Percentiles rank a stretch among this genome's conserved stretches.
These are phyloP conservation scores for Lasioglossum baleicum DNA, from an alignment of 1,140 invertebrate species.

Conservation along the genomic window DNA sequence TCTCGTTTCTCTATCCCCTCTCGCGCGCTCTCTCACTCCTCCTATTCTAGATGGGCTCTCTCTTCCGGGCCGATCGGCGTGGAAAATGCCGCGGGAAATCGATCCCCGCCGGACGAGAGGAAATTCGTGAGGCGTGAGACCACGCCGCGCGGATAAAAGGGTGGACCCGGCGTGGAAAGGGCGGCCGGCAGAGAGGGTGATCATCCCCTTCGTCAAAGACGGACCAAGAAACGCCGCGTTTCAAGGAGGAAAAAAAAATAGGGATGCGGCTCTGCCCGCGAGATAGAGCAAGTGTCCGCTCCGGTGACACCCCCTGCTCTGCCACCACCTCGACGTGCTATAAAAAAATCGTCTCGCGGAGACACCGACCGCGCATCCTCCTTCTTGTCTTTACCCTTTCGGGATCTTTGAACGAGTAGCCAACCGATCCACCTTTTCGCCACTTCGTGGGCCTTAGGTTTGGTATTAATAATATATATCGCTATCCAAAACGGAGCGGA, in stretches of 20 bases:
- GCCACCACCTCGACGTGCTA: too few relatives aligned
- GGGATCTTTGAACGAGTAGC: too few relatives aligned
- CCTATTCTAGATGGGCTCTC: constrained; percentile 34
- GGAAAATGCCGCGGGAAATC: constrained; percentile 74
- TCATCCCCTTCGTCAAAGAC: constrained; percentile 63
- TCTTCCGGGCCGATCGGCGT: constrained; percentile 74
- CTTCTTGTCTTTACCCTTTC: too few relatives aligned
- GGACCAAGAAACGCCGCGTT: constrained; percentile 55
- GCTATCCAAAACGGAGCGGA: too few relatives aligned
- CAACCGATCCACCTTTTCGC: too few relatives aligned
- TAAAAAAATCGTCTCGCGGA: too few relatives aligned
- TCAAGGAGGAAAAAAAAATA: constrained; percentile 52
- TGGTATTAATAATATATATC: too few relatives aligned
- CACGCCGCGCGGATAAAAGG: constrained; percentile 58
- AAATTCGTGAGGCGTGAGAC: constrained; percentile 70
- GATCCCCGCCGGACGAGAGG: constrained; percentile 58
- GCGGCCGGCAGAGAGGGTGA: constrained; percentile 27
- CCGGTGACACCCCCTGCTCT: not conserved
- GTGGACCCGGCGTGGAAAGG: constrained; percentile 58
- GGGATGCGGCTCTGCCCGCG: constrained; percentile 4
- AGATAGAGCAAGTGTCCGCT: not conserved
- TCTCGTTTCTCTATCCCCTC: constrained; percentile 16
- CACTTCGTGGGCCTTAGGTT: too few relatives aligned
- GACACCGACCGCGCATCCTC: too few relatives aligned
- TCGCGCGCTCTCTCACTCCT: not conserved